Percentiles rank a stretch among this genome's conserved stretches.
Evolutionary conservation across 2,113 vertebrate genomes (phyloP).

Genomic region (Glareola pratincola): DNA sequence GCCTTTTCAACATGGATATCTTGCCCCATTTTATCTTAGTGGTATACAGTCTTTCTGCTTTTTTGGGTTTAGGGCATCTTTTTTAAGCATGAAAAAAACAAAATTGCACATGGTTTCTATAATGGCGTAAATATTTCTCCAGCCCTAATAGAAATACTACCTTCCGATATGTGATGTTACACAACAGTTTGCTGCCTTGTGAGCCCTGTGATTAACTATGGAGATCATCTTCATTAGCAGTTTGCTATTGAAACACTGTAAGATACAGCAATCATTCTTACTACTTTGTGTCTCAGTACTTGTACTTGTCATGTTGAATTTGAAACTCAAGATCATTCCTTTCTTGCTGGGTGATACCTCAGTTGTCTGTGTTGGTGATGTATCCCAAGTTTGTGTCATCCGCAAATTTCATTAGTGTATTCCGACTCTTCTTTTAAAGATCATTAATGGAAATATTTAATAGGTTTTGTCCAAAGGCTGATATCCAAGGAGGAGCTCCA

Average conservation of each 20-base stretch:
- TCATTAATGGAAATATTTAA: not conserved
- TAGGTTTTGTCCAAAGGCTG: not conserved
- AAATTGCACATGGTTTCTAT: not conserved
- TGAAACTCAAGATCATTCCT: not conserved
- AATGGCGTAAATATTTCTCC: not conserved
- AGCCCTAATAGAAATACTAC: not conserved
- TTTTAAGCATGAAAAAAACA: not conserved
- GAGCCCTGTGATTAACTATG: not conserved
- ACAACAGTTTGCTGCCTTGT: not conserved
- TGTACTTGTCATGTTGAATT: not conserved
- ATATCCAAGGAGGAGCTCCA: not conserved
- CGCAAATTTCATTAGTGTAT: not conserved
- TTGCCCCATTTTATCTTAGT: not conserved
- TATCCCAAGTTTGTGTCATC: not conserved
- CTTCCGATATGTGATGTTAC: not conserved
- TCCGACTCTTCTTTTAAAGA: not conserved
- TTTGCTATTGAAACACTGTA: not conserved
- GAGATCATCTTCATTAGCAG: not conserved
- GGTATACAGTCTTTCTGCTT: not conserved
- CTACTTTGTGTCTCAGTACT: not conserved
- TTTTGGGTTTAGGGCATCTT: not conserved
- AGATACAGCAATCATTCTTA: not conserved
- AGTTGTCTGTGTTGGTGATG: not conserved
- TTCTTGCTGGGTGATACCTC: not conserved
- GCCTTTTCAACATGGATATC: not conserved